Percentiles rank a stretch among this genome's conserved stretches.
phyloP scores from a whole-genome alignment of 1,140 invertebrate species.

The Pachypsylla venusta region DNA sequence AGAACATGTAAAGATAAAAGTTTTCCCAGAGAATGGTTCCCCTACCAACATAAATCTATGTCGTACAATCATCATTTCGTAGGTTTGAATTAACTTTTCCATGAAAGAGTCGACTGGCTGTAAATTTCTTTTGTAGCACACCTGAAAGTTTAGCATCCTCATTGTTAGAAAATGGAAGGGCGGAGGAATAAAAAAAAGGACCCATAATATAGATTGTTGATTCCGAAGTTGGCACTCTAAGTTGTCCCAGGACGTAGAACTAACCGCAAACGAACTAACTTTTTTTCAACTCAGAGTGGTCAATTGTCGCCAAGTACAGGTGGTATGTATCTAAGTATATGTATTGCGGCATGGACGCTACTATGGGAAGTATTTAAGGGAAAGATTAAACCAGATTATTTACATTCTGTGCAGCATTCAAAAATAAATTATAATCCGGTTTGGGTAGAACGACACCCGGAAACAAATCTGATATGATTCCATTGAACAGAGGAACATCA shows the following conservation, averaged over 20 bases:
- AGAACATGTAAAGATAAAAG: constrained; percentile 44
- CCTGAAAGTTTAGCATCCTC: constrained; percentile 22
- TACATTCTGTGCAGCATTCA: constrained; percentile 36
- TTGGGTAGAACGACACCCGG: constrained; percentile 56
- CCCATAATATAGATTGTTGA: too few relatives aligned
- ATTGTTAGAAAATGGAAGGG: too few relatives aligned
- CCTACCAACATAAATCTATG: constrained; percentile 79
- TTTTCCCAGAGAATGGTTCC: constrained; percentile 55
- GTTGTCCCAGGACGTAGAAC: too few relatives aligned
- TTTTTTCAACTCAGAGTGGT: too few relatives aligned
- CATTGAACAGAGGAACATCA: constrained; percentile 79
- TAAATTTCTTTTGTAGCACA: constrained; percentile 46
- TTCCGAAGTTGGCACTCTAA: too few relatives aligned
- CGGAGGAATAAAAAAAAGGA: too few relatives aligned
- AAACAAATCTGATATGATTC: constrained; percentile 84
- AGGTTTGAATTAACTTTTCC: constrained; percentile 57
- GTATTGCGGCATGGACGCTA: too few relatives aligned
- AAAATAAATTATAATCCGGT: constrained; percentile 52
- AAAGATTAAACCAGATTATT: too few relatives aligned
- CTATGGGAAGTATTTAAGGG: too few relatives aligned
- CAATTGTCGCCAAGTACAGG: too few relatives aligned
- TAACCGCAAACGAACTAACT: too few relatives aligned
- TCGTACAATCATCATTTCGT: constrained; percentile 71
- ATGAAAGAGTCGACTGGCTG: constrained; percentile 54
- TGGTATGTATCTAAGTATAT: too few relatives aligned